Conservation (phyloP, 1,140 invertebrate species). For the Vollenhovia emeryi region DNA sequence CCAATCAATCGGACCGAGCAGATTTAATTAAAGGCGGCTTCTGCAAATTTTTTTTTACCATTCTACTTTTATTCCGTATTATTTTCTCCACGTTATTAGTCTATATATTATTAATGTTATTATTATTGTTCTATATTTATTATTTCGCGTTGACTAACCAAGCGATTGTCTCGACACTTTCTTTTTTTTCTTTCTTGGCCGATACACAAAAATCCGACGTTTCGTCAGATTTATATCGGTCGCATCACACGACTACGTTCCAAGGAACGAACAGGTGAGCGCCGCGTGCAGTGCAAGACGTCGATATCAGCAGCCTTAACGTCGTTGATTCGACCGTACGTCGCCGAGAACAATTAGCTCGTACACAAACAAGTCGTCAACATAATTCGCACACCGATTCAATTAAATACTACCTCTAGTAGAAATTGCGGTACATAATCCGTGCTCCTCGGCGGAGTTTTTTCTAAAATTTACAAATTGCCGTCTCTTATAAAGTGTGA, state of each 20-base stretch:
- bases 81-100: too few species aligned
- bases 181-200: constrained; percentile 22
- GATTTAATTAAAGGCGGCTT: neutral
- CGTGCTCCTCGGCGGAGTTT: neutral
- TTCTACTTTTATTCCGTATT: too few species aligned
- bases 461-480: neutral
- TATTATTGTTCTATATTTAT: neutral
- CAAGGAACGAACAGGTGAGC: constrained; percentile 2
- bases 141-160: neutral
- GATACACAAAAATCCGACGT: constrained; percentile 22
- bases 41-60: neutral
- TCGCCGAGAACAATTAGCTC: constrained; percentile 48
- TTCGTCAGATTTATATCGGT: constrained; percentile 34
- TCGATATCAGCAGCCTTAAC: constrained; percentile 48
- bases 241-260: neutral
- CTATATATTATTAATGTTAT: too few species aligned
- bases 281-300: neutral
- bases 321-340: constrained; percentile 40
- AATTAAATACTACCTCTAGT: constrained; percentile 10
- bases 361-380: constrained; percentile 39
- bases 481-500: neutral
- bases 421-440: neutral
- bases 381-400: neutral
- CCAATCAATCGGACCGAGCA: neutral
- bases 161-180: constrained; percentile 1